Percentiles rank a stretch among this genome's conserved stretches.
These are phyloP conservation scores for Parasteatoda lunata DNA, from an alignment of 2,888 invertebrate species.

Conservation along the genomic window DNA sequence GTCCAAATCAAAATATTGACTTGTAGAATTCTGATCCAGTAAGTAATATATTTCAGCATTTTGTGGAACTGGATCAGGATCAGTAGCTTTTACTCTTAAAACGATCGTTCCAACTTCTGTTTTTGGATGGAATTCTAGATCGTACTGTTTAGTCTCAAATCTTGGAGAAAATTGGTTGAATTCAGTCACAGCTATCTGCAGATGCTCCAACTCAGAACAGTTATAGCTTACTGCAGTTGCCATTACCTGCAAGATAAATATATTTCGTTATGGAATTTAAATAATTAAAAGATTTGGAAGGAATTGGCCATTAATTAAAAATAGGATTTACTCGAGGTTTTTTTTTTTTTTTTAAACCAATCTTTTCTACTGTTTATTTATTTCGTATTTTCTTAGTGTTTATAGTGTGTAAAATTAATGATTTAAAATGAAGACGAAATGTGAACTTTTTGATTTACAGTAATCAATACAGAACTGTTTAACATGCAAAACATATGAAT, in stretches of 20 bases:
- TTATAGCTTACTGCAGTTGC: constrained; percentile 62
- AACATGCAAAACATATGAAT: too few species aligned
- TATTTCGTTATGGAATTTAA: too few species aligned
- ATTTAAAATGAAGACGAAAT: too few species aligned
- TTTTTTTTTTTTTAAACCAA: too few species aligned
- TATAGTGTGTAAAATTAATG: too few species aligned
- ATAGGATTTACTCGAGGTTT: too few species aligned
- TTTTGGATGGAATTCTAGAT: constrained; percentile 41
- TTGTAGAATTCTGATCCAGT: constrained; percentile 57
- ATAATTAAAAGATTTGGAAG: too few species aligned
- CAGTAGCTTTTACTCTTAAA: constrained; percentile 54
- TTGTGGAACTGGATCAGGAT: constrained; percentile 60
- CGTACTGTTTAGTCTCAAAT: constrained; percentile 55
- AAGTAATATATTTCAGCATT: constrained; percentile 69
- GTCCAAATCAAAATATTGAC: constrained; percentile 56
- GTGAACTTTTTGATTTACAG: too few species aligned
- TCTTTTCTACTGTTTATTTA: too few species aligned
- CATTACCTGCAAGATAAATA: constrained; percentile 48
- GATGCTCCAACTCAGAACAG: constrained; percentile 48
- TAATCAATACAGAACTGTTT: too few species aligned
- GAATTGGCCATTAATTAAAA: too few species aligned
- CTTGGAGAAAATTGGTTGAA: constrained; percentile 68
- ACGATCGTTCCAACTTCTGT: constrained; percentile 42
- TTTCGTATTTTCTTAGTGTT: too few species aligned
- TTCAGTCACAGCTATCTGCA: constrained; percentile 64